Base-by-base conservation (phyloP, 2,888 invertebrate species). In the Himalopsyche tibetana region DNA sequence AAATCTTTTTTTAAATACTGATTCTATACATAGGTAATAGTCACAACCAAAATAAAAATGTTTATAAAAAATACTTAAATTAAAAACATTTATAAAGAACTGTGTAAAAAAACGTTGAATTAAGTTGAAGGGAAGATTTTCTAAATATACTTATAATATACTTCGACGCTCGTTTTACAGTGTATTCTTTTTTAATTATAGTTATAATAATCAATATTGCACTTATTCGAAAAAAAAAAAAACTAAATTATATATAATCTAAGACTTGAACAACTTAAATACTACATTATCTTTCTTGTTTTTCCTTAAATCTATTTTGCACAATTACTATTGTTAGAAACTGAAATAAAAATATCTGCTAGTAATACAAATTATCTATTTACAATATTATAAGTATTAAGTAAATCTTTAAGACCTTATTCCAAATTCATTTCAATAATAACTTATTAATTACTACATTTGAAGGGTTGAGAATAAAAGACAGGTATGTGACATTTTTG, bases 201-300 rank as follows among this genome's bases (percentile, higher is more conserved):
- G 84, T 82, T 63, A 85, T 79, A 82, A 83, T 87, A 83, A 83
- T 74, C 84, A 84, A 88, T 88, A 88, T 88, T 88, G 88, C 88
- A 88, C 88, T 85, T 87, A 88, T 80, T 85, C 74, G 82, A 80
- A 86, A 45, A 74, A 55, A 85, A 28, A 45, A 80, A 81, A 81
- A 51, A 8, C 11, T 8, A 63, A 69, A 9, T 19, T 51, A 51
- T 51, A 19, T 63, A 63, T 19, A 80, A 69, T 38, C 79, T 56
- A 83, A 56, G 84, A 38, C 69, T 84, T 74, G 74, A 42, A 69
- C 40, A 74, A 40, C 45, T 63, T 63, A 63, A 19, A 8, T 63
- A 63, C 19, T 63, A 63, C 11, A 15, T 63, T 63, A 63, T 74
- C 17, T 79, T 86, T 83, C 80, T 79, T 83, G 51, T 81, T 55